A percentile compares a stretch with the other conserved stretches of the same genome.
Evolutionary conservation across 2,888 invertebrate genomes (phyloP).

Genomic region (Fragum fragum): DNA sequence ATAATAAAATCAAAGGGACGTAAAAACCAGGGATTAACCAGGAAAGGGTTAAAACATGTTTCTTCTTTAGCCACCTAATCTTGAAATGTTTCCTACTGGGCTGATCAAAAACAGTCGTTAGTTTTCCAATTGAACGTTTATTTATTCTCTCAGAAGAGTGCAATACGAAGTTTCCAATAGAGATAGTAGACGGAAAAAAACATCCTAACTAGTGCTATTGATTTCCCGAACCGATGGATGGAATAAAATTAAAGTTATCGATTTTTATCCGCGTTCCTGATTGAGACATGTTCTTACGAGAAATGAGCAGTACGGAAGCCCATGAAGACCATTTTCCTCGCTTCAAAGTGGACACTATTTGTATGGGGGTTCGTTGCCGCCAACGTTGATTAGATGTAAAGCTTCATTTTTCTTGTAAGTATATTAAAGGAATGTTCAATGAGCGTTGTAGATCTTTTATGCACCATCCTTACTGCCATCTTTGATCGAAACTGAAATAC

Average conservation of each 20-base stretch:
- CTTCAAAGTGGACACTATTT: background rate
- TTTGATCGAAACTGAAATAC: too few species aligned
- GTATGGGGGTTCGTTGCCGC: too few species aligned
- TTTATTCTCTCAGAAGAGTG: background rate
- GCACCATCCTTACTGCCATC: too few species aligned
- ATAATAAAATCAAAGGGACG: too few species aligned
- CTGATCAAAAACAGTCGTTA: background rate
- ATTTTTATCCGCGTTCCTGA: conserved; percentile 18
- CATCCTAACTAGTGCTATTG: conserved; percentile 15
- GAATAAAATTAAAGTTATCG: conserved; percentile 30
- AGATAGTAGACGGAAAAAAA: background rate
- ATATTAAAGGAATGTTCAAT: too few species aligned
- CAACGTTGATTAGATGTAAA: too few species aligned
- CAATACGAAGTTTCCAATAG: background rate
- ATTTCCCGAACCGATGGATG: conserved; percentile 7
- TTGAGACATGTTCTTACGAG: conserved; percentile 5
- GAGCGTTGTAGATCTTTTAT: too few species aligned
- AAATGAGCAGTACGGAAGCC: background rate
- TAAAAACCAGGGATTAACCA: too few species aligned
- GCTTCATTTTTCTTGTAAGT: too few species aligned
- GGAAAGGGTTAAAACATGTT: too few species aligned
- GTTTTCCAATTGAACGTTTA: background rate
- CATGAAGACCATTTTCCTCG: background rate
- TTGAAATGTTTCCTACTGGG: too few species aligned
- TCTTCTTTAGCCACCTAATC: too few species aligned